Evolutionary conservation across 2,113 vertebrate genomes (phyloP).

Genomic region (Limnothrissa miodon): DNA sequence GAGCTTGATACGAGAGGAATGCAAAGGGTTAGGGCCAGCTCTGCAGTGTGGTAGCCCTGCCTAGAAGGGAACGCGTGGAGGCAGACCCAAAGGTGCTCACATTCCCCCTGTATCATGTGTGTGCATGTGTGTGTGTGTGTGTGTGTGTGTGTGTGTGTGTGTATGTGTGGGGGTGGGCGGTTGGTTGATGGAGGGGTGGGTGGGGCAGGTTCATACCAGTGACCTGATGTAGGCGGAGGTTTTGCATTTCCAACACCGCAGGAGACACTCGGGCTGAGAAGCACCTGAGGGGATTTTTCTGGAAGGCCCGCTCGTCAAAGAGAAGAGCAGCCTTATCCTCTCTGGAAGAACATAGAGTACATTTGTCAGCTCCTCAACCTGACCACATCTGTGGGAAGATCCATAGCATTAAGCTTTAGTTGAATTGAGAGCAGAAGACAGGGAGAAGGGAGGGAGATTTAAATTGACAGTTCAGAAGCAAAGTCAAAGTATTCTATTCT

Average conservation of each 20-base stretch:
- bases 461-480: background rate
- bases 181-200: background rate
- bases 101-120: background rate
- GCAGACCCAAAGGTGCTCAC: background rate
- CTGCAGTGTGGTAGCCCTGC: conserved; percentile 6
- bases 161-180: background rate
- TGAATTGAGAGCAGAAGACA: background rate
- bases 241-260: background rate
- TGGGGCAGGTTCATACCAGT: background rate
- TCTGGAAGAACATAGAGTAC: background rate
- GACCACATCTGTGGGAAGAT: background rate
- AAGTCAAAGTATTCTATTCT: background rate
- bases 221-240: background rate
- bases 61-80: background rate
- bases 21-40: conserved; percentile 27
- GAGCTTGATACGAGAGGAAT: conserved; percentile 50
- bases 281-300: conserved; percentile 3
- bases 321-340: background rate
- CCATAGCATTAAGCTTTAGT: background rate
- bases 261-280: background rate
- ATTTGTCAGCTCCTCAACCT: background rate
- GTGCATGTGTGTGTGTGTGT: background rate
- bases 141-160: background rate
- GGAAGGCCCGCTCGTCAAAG: background rate
- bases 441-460: background rate